Base-by-base conservation (phyloP, 2,888 invertebrate species). In the Pecten maximus region DNA sequence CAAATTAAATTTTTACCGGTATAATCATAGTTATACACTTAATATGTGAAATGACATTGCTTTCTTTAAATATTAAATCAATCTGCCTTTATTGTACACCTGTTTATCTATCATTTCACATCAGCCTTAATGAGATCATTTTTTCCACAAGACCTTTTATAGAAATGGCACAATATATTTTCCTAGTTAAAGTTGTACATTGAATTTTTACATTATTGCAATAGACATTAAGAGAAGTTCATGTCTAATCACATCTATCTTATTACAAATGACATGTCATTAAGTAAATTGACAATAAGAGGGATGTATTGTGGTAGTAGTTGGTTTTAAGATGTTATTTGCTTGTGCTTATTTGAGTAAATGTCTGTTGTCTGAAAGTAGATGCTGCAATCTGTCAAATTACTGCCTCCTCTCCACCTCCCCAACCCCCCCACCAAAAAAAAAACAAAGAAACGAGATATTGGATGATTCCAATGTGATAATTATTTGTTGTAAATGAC, bases 401-500 rank as follows among this genome's bases (percentile, higher is more conserved):
- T 74, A 74, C 74, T 74, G 74, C 74, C 74, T 74, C 35, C 74
- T n/a, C n/a, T n/a, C n/a, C n/a, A n/a, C n/a, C n/a, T n/a, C n/a
- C n/a, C n/a, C n/a, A n/a, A n/a, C n/a, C n/a, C n/a, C n/a, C n/a
- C n/a, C 6, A 12, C 12, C 8, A 44, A 6, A 44, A n/a, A n/a
- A n/a, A n/a, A n/a, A n/a, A n/a, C n/a, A n/a, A 35, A 35, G 12
- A 74, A 74, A 74, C 74, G 74, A 74, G 12, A 35, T 74, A 35
- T 74, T 74, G 74, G 74, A 74, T 35, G 12, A 35, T 35, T 74
- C 74, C 74, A 74, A 74, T 74, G 74, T 74, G 74, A 74, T 44
- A 44, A 10, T 28, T 74, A 28, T 35, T 10, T 74, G 12, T 74
- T 74, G 74, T 74, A 23, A 28, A 28, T 28, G 28, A 74, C 8